Percentiles rank a stretch among this genome's conserved stretches.
phyloP scores from a whole-genome alignment of 2,797 vertebrate genomes.

The Cichlasoma orientale region DNA sequence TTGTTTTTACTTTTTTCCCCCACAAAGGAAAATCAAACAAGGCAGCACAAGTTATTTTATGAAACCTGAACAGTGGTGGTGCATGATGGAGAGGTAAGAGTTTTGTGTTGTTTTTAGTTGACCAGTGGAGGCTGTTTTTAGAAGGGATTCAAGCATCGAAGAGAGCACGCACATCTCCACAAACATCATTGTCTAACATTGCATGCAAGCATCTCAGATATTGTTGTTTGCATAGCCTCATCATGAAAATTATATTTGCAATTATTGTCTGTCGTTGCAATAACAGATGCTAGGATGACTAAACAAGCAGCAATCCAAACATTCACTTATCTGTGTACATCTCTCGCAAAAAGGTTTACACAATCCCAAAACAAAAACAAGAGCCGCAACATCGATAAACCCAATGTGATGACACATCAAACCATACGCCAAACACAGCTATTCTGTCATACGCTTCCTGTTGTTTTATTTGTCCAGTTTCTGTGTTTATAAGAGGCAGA shows the following conservation, averaged over 20 bases:
- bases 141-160: not conserved
- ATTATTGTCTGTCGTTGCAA: conserved; percentile 76
- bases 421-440: conserved; percentile 74
- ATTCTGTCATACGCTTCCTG: conserved; percentile 80
- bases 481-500: conserved; percentile 72
- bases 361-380: conserved; percentile 82
- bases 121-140: conserved; percentile 7
- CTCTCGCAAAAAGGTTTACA: conserved; percentile 79
- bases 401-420: conserved; percentile 77
- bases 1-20: conserved; percentile 68
- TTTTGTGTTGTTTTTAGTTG: conserved; percentile 8
- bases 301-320: conserved; percentile 81
- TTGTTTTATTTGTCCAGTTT: conserved; percentile 70
- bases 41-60: conserved; percentile 49
- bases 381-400: conserved; percentile 75
- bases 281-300: conserved; percentile 77
- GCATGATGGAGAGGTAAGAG: conserved; percentile 9
- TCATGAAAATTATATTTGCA: conserved; percentile 70
- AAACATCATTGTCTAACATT: not conserved
- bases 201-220: conserved; percentile 7
- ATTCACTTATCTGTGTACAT: conserved; percentile 83
- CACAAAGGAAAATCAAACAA: conserved; percentile 49
- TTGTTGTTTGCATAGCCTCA: conserved; percentile 1
- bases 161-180: conserved; percentile 7
- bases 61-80: conserved; percentile 48